Evolutionary conservation across 2,888 invertebrate species (phyloP), one percentile per base, ranked within the genome.

Genomic region (Sylvicola cinctus): DNA sequence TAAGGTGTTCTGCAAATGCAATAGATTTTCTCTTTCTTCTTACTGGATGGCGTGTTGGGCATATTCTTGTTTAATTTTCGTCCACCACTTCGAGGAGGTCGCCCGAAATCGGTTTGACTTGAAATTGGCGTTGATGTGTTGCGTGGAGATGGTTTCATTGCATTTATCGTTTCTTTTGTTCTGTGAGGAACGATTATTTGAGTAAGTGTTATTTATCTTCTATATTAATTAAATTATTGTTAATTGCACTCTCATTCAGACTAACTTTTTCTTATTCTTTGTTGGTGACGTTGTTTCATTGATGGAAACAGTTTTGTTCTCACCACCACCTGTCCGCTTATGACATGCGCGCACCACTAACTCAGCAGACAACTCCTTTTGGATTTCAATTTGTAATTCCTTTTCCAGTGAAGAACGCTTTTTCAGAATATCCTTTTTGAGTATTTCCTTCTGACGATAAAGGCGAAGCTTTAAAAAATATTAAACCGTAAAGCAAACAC

Each of bases 1-100:
- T 95, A 95, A 3, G 91, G 88, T 29, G 84, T 91, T 50, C 83
- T 73, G 52, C 95, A 95, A 35, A 88, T 62, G 52, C 95, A 95
- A 48, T 88, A 78, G 2, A 91, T 63, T 49, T 84, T 83, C 46
- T 83, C 81, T 46, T 78, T 80, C 48, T 74, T 55, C 35, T 48
- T 74, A 32, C 25, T 25, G 11, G 25, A 25, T 25, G 25, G 11
- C 7, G 8, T 11, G 25, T 8, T 11, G n/a, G n/a, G n/a, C n/a
- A n/a, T n/a, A n/a, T n/a, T n/a, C n/a, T n/a, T n/a, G n/a, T n/a
- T n/a, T n/a, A n/a, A n/a, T n/a, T n/a, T n/a, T 8, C 25, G 8
- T 25, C 25, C 25, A 8, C 11, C 11, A 11, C 42, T 53, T 46
- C 42, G 49, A 47, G 41, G 51, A 58, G 43, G 63, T 62, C 25